A percentile compares a stretch with the other conserved stretches of the same genome.
Conservation (phyloP, 2,888 invertebrate genomes). For the Hesperia comma region DNA sequence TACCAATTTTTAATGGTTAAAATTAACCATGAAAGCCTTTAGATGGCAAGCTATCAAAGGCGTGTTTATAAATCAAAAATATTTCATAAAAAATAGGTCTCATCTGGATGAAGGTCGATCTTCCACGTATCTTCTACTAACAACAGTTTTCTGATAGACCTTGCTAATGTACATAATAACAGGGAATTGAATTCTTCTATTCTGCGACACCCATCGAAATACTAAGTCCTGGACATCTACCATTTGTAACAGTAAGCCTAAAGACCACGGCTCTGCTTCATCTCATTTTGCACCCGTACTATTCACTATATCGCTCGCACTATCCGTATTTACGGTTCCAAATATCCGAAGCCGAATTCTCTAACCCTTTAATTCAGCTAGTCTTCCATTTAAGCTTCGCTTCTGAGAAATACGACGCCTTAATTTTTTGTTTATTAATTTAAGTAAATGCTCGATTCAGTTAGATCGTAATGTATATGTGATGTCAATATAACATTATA, state of each 20-base stretch:
- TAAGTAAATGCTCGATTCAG: too few relatives aligned
- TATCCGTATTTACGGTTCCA: slow-evolving; percentile 34
- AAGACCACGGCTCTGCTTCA: not conserved
- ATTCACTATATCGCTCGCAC: slow-evolving; percentile 36
- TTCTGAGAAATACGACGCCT: slow-evolving; percentile 46
- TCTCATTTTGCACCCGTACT: slow-evolving; percentile 22
- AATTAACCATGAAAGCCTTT: too few relatives aligned
- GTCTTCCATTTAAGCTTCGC: slow-evolving; percentile 46
- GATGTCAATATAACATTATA: too few relatives aligned
- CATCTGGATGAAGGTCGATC: too few relatives aligned
- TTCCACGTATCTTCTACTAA: too few relatives aligned
- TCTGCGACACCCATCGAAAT: not conserved
- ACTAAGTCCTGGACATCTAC: not conserved
- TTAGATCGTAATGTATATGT: too few relatives aligned
- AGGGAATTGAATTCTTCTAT: not conserved
- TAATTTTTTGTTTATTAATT: not conserved
- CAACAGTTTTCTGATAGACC: too few relatives aligned
- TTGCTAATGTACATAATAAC: not conserved
- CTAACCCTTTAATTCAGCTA: slow-evolving; percentile 52
- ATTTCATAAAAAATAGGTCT: too few relatives aligned
- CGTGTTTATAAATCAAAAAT: too few relatives aligned
- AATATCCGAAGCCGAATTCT: slow-evolving; percentile 31
- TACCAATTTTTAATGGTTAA: too few relatives aligned
- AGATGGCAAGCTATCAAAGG: too few relatives aligned
- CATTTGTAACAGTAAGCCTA: not conserved